Conservation (phyloP, 2,113 vertebrate species). For the Odontophorus gujanensis region DNA sequence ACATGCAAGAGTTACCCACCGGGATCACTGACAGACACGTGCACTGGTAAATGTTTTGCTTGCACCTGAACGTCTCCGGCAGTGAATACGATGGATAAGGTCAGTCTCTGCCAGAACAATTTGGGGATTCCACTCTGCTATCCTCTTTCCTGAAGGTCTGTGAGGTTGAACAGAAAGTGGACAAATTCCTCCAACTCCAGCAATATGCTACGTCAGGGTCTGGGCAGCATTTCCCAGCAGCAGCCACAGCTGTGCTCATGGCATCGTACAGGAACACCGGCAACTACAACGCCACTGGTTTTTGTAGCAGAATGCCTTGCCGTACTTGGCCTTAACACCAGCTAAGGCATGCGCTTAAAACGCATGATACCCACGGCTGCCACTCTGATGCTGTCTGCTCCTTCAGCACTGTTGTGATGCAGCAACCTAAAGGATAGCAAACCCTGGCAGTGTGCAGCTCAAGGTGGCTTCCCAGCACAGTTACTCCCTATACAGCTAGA, state of each 20-base stretch:
- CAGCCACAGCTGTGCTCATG: accelerated
- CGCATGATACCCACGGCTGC: accelerated
- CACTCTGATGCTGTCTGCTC: background rate
- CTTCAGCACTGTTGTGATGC: background rate
- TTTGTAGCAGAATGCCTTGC: background rate
- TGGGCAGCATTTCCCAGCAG: background rate
- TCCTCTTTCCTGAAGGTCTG: background rate
- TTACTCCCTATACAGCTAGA: background rate
- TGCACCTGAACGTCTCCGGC: background rate
- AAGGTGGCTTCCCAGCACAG: background rate
- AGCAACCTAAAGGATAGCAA: background rate
- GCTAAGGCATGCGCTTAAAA: background rate
- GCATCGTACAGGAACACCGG: accelerated
- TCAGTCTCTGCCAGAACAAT: background rate
- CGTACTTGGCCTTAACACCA: background rate
- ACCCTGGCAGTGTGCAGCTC: background rate
- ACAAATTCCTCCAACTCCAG: background rate
- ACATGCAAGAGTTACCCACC: background rate
- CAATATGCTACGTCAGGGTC: background rate
- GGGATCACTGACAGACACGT: background rate
- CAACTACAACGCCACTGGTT: accelerated
- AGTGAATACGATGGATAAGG: accelerated
- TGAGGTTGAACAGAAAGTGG: background rate
- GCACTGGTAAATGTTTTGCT: background rate
- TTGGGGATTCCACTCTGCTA: background rate